Conservation (phyloP, 2,113 vertebrate species). For the Sturnira hondurensis region DNA sequence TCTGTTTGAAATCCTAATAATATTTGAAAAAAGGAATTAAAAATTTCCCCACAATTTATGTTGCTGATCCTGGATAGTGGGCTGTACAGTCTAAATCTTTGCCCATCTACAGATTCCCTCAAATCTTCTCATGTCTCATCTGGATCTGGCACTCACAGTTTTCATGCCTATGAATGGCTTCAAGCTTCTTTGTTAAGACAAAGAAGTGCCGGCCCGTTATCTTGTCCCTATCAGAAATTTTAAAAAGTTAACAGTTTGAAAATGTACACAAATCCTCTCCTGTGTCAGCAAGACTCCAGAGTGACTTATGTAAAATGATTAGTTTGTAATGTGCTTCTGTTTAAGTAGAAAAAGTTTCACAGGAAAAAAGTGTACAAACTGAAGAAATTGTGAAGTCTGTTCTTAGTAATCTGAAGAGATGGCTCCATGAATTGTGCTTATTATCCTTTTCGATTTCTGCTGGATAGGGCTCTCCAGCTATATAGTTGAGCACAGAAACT, state of each 20-base stretch:
- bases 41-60: not conserved
- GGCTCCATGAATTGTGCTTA: not conserved
- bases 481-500: not conserved
- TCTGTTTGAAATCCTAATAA: not conserved
- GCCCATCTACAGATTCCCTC: not conserved
- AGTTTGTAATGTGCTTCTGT: slow-evolving; percentile 40
- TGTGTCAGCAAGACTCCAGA: slow-evolving; percentile 50
- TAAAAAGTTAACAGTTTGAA: slow-evolving; percentile 39
- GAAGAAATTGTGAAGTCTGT: slow-evolving; percentile 23
- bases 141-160: slow-evolving; percentile 21
- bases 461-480: not conserved
- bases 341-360: slow-evolving; percentile 16
- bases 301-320: slow-evolving; percentile 58
- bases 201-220: not conserved
- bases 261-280: slow-evolving; percentile 52
- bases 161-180: slow-evolving; percentile 37
- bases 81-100: not conserved
- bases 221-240: slow-evolving; percentile 28
- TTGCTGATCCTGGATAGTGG: not conserved
- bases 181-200: slow-evolving; percentile 54
- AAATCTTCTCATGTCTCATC: not conserved
- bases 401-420: slow-evolving; percentile 4
- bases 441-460: not conserved
- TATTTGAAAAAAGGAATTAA: not conserved
- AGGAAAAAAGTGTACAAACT: slow-evolving; percentile 29